phyloP scores from a whole-genome alignment of 2,113 vertebrate genomes.

The Anseranas semipalmata region DNA sequence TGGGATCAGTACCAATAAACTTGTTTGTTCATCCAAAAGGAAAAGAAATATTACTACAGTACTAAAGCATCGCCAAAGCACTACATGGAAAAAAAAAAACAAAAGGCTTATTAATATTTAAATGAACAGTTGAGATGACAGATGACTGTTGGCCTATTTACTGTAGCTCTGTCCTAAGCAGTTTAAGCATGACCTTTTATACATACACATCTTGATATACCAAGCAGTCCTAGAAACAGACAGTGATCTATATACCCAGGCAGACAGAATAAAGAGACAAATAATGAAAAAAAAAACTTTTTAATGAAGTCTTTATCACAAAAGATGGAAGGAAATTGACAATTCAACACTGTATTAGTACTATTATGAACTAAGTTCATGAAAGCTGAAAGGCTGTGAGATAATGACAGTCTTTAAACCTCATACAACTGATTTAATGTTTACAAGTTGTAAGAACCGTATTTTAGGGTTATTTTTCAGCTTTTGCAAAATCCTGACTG shows the following conservation, averaged over 20 bases:
- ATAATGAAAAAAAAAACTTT: background rate
- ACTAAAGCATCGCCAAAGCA: slow-evolving; percentile 93
- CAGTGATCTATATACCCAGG: background rate
- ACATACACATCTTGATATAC: background rate
- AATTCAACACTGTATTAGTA: background rate
- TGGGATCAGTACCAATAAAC: slow-evolving; percentile 90
- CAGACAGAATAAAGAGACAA: background rate
- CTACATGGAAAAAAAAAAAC: slow-evolving; percentile 65
- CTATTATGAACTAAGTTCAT: background rate
- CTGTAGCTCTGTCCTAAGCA: background rate
- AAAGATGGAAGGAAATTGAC: background rate
- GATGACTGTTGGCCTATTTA: background rate
- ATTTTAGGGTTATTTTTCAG: background rate
- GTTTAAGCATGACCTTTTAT: background rate
- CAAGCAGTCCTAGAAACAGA: background rate
- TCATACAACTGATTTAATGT: background rate
- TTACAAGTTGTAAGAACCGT: background rate
- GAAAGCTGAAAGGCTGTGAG: background rate
- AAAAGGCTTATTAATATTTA: slow-evolving; percentile 15
- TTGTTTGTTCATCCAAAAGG: slow-evolving; percentile 92
- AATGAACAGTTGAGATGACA: background rate
- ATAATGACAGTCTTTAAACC: background rate
- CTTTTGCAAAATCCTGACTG: background rate
- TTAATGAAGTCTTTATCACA: background rate
- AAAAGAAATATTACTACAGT: slow-evolving; percentile 94